Percentiles rank a stretch among this genome's conserved stretches.
Conservation (phyloP, 1,140 invertebrate species). For the Drosophila trapezifrons region DNA sequence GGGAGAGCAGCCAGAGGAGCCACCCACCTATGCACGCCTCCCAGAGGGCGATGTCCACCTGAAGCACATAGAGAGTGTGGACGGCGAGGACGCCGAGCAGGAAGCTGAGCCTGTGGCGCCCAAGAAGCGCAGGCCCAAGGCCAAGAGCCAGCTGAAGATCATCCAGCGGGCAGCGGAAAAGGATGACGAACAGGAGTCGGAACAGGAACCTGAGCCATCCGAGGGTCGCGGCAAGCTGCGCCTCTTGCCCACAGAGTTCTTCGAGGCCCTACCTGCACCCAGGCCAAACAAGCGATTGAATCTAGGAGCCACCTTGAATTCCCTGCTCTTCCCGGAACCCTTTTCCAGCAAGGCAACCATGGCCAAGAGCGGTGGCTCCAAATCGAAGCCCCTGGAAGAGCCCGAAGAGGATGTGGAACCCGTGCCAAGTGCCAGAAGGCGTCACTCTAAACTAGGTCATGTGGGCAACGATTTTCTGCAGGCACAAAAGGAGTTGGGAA, state of each 20-base stretch:
- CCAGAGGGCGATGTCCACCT: conserved; percentile 79
- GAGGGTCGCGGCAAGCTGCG: conserved; percentile 32
- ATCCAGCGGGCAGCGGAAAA: conserved; percentile 41
- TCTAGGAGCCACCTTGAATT: conserved; percentile 66
- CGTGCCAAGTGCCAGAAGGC: conserved; percentile 38
- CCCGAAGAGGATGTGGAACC: conserved; percentile 46
- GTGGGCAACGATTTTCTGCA: conserved; percentile 65
- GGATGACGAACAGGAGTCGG: conserved; percentile 29
- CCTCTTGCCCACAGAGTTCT: conserved; percentile 73
- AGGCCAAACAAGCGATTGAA: conserved; percentile 46
- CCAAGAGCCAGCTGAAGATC: conserved; percentile 55
- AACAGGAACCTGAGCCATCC: conserved; percentile 42
- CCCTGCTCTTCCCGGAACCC: conserved; percentile 73
- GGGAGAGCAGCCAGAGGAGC: conserved; percentile 62
- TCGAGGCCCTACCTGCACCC: conserved; percentile 61
- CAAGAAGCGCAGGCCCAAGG: conserved; percentile 28
- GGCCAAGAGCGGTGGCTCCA: conserved; percentile 30
- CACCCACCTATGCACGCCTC: conserved; percentile 58
- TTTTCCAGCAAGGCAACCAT: conserved; percentile 62
- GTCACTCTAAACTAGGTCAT: conserved; percentile 34
- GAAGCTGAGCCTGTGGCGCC: conserved; percentile 37
- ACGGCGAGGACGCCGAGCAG: conserved; percentile 68
- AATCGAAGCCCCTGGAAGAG: conserved; percentile 16
- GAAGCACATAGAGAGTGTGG: conserved; percentile 60
- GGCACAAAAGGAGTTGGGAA: conserved; percentile 67